Evolutionary conservation across 1,140 invertebrate genomes (phyloP).

Genomic region (Conopomorpha cramerella): DNA sequence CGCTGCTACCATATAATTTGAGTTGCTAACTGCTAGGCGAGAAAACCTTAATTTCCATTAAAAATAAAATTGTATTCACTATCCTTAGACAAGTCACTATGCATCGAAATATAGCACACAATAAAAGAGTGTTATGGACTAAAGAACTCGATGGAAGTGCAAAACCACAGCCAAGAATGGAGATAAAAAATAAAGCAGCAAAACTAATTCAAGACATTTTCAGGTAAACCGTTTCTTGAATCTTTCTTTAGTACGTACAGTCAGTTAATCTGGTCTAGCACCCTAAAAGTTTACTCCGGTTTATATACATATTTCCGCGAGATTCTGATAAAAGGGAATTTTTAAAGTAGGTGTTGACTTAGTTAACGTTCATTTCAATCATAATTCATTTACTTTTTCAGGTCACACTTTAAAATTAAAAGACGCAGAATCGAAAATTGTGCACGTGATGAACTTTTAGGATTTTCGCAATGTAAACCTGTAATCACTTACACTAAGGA

Average conservation of each 20-base stretch:
- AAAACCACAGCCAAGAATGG: constrained; percentile 13
- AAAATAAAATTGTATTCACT: no score
- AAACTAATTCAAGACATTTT: constrained; percentile 24
- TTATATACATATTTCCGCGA: no score
- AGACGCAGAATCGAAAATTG: constrained; percentile 16
- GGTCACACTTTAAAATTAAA: constrained; percentile 27
- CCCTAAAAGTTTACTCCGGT: no score
- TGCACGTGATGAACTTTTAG: constrained; percentile 20
- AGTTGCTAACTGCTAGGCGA: no score
- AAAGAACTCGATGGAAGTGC: constrained; percentile 25
- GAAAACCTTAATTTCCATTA: no score
- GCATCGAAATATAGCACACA: no score
- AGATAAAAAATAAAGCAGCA: constrained; percentile 20
- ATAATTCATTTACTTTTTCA: constrained; percentile 7
- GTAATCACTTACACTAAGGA: constrained; percentile 2
- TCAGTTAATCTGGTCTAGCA: no score
- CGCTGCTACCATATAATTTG: no score
- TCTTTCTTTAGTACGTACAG: no score
- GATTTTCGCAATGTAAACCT: constrained; percentile 12
- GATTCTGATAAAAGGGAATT: no score
- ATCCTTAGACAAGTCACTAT: constrained; percentile 22
- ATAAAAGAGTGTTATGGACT: constrained; percentile 23
- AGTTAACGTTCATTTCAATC: background rate
- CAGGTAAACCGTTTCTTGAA: no score
- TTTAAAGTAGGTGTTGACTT: no score